These are phyloP conservation scores for Odontophorus gujanensis DNA, from an alignment of 2,113 vertebrate genomes.

Conservation along the genomic window DNA sequence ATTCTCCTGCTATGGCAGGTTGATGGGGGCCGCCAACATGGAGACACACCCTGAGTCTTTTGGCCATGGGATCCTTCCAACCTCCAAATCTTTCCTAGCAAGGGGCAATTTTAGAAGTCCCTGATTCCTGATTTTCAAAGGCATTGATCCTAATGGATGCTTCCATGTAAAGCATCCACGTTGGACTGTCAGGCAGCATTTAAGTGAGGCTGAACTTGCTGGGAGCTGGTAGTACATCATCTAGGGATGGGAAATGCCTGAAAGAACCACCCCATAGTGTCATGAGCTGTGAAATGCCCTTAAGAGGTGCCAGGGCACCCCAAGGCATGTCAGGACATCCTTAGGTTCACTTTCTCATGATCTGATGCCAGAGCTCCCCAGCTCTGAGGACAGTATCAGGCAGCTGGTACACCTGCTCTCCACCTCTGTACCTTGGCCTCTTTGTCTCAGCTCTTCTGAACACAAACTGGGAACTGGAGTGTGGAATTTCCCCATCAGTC, in stretches of 20 bases:
- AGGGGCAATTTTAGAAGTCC: not conserved
- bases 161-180: not conserved
- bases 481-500: not conserved
- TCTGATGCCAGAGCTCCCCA: not conserved
- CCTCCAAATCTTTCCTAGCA: not conserved
- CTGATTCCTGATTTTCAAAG: too few relatives aligned
- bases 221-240: not conserved
- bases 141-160: not conserved
- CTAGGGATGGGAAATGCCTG: not conserved
- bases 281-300: not conserved
- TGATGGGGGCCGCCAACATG: not conserved
- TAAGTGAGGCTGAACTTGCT: not conserved
- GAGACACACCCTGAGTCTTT: rapidly evolving
- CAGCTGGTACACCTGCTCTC: rapidly evolving
- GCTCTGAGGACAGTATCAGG: not conserved
- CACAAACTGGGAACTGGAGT: rapidly evolving
- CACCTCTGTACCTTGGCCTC: not conserved
- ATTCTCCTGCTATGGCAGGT: rapidly evolving
- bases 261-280: not conserved
- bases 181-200: not conserved
- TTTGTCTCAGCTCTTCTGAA: not conserved
- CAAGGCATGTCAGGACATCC: not conserved
- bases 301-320: not conserved
- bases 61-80: not conserved
- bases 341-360: not conserved